Evolutionary conservation across 2,888 invertebrate genomes (phyloP), one percentile per base, ranked within the genome.

Genomic region (Terebella lapidaria): DNA sequence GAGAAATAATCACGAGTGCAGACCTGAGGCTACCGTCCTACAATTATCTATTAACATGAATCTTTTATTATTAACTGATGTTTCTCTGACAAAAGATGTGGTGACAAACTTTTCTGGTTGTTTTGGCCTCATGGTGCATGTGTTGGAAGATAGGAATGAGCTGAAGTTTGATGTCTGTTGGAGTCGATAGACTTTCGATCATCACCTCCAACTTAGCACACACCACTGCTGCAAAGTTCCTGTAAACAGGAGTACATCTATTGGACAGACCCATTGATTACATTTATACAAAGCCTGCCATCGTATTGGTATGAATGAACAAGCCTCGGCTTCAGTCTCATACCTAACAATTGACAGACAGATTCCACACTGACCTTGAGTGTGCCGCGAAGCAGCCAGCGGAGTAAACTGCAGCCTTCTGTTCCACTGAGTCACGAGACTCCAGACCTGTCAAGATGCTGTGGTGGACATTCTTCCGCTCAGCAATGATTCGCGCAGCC

Each of bases 341-440:
- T n/a, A n/a, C n/a, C n/a, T n/a, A n/a, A n/a, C n/a, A n/a, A n/a
- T n/a, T n/a, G n/a, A n/a, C n/a, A n/a, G n/a, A n/a, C n/a, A n/a
- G n/a, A n/a, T n/a, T n/a, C n/a, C n/a, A n/a, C n/a, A 35, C 42
- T n/a, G 10, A 90, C 89, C 90, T 91, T 0, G 95, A 96, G 78
- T 93, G 91, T 20, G 91, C 91, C 27, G 95, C 94, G 85, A 96
- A 96, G 82, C 91, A 89, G 59, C 90, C 89, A 52, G 95, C 92
- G 29, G 95, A 95, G 84, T 90, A 92, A 67, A 96, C 93, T 15
- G 96, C 94, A 52, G 95, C 95, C 79, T 94, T 91, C 29, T 96
- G 92, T 83, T 97, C 97, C 0, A 94, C 92, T 67, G 90, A 88
- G 78, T 97, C 94, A 80, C 93, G 91, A 49, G 96, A 95, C 79